Base-by-base conservation (phyloP, 2,888 invertebrate genomes). In the Clunio marinus region DNA sequence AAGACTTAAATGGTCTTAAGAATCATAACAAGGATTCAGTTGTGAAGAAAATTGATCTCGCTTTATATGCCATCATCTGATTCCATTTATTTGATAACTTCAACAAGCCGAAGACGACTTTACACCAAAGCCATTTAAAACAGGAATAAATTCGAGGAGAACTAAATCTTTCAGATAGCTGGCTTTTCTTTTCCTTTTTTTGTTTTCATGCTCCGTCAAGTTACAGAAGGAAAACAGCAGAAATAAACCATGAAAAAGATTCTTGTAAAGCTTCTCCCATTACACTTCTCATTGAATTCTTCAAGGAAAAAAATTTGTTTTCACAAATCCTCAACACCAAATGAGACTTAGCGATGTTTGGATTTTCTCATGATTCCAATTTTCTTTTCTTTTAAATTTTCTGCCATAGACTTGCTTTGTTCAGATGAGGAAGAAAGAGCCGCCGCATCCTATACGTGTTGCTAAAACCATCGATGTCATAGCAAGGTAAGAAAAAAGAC, bases 381-480 rank as follows among this genome's bases (percentile, higher is more conserved):
- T 41, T 41, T 10, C n/a, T n/a, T 41, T 41, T 41, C 41, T 15
- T n/a, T 41, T 15, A 41, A 15, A 41, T 10, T 41, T 73, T 80
- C 32, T 8, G 8, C 8, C 32, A 32, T 84, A 88, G 88, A 86
- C 87, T 80, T 88, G 87, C 82, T 86, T 88, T 83, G 88, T 88
- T 77, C 89, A 92, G 87, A 87, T 92, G 77, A 87, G 92, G 76
- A 92, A 92, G 82, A 91, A 92, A 81, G 92, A 93, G 79, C 92
- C 91, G 71, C 92, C 93, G 58, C 93, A 93, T 82, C 93, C 93
- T 70, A 93, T 93, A 75, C 85, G 93, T 74, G 92, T 94, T 75
- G 94, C 94, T 74, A 94, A 94, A 83, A 93, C 93, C 70, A 94
- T 94, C 80, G 93, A 94, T 82, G 93, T 93, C 74, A 93, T 95